Conservation (phyloP, 2,888 invertebrate species). For the Helleia helle region DNA sequence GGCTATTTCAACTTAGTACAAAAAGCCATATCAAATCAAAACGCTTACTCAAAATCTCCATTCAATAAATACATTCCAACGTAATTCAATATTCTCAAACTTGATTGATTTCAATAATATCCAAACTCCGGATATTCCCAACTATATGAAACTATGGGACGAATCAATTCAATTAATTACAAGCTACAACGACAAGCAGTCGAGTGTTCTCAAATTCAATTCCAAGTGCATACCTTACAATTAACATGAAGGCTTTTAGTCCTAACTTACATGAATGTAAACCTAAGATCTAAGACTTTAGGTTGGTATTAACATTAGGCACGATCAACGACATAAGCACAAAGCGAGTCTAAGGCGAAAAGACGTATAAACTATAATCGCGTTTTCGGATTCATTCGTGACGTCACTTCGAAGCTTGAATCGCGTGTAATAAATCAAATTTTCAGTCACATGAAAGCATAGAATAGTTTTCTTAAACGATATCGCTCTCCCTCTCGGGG, state of each 20-base stretch:
- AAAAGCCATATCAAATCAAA: too few relatives aligned
- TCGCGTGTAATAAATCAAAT: constrained; percentile 20
- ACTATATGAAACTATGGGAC: neutral
- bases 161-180: constrained; percentile 4
- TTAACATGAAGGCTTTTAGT: neutral
- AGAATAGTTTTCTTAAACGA: constrained; percentile 18
- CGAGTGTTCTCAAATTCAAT: constrained; percentile 5
- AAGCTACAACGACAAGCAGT: constrained; percentile 4
- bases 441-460: constrained; percentile 14
- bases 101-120: neutral
- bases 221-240: constrained; percentile 5
- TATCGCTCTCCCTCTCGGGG: constrained; percentile 9
- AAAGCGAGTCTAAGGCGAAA: too few relatives aligned
- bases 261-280: neutral
- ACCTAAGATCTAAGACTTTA: too few relatives aligned
- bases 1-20: too few relatives aligned
- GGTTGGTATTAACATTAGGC: too few relatives aligned
- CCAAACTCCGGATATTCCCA: neutral
- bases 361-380: too few relatives aligned
- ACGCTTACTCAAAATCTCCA: too few relatives aligned
- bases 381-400: neutral
- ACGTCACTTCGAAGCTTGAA: constrained; percentile 17
- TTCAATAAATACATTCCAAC: too few relatives aligned
- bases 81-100: too few relatives aligned
- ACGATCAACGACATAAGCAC: too few relatives aligned